Conservation (phyloP, 2,113 vertebrate species). For the Pelecanus crispus region DNA sequence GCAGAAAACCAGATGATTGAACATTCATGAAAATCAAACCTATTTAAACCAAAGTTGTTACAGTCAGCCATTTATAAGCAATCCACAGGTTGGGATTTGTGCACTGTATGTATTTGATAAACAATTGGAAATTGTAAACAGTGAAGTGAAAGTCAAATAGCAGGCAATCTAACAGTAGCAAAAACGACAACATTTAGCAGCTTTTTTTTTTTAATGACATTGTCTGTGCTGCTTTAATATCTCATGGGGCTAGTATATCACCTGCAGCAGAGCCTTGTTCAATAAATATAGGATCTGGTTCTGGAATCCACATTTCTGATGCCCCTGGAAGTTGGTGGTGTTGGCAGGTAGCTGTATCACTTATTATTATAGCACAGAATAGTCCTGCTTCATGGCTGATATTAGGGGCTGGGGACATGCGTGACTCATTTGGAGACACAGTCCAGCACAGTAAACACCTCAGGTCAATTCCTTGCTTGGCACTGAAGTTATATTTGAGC, state of each 20-base stretch:
- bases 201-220: neutral
- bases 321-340: neutral
- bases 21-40: conserved; percentile 15
- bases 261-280: neutral
- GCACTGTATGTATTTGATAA: neutral
- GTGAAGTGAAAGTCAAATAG: neutral
- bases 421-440: neutral
- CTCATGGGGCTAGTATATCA: neutral
- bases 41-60: neutral
- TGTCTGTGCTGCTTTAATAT: neutral
- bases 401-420: accelerated
- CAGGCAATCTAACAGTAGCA: neutral
- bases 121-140: neutral
- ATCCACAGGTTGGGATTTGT: neutral
- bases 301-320: neutral
- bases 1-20: neutral
- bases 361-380: neutral
- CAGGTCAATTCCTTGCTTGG: neutral
- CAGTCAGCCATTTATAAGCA: neutral
- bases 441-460: neutral
- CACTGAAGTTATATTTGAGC: neutral
- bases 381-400: neutral
- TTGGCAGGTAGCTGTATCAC: neutral
- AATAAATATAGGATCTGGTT: neutral
- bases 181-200: neutral